A percentile compares a stretch with the other conserved stretches of the same genome.
Conservation (phyloP, 2,888 invertebrate species). For the Buathra laborator region DNA sequence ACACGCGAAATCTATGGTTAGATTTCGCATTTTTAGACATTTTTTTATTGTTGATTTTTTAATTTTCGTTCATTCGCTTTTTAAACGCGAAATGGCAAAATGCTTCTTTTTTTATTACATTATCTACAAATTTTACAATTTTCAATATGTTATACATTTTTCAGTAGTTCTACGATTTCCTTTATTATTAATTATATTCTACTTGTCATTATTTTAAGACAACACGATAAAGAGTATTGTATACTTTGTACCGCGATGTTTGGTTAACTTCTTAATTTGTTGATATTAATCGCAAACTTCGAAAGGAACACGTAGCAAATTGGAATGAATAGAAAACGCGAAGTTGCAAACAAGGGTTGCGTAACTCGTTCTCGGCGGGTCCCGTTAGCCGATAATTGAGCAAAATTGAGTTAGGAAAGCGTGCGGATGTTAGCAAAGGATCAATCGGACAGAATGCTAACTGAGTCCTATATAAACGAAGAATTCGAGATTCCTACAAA, state of each 20-base stretch:
- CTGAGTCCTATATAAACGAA: background rate
- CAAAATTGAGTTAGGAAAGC: conserved; percentile 45
- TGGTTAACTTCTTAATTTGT: background rate
- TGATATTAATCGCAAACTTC: background rate
- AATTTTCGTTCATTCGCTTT: background rate
- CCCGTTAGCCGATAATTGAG: conserved; percentile 39
- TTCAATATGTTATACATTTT: background rate
- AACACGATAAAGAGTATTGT: background rate
- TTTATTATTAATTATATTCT: background rate
- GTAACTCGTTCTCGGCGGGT: conserved; percentile 25
- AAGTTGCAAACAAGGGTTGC: conserved; percentile 34
- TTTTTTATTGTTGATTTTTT: no score
- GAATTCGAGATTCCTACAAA: no score
- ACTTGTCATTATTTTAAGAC: background rate
- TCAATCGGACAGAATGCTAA: conserved; percentile 32
- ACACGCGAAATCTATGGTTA: no score
- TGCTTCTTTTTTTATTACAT: background rate
- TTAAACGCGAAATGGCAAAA: background rate
- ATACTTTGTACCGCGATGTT: background rate
- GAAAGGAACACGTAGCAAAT: background rate
- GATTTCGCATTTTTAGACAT: no score
- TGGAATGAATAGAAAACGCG: conserved; percentile 9
- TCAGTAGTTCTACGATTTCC: background rate
- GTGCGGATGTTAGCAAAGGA: conserved; percentile 9
- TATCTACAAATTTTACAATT: background rate